These are phyloP conservation scores for Clarias pachynema DNA, from an alignment of 2,797 vertebrate genomes.

Conservation along the genomic window DNA sequence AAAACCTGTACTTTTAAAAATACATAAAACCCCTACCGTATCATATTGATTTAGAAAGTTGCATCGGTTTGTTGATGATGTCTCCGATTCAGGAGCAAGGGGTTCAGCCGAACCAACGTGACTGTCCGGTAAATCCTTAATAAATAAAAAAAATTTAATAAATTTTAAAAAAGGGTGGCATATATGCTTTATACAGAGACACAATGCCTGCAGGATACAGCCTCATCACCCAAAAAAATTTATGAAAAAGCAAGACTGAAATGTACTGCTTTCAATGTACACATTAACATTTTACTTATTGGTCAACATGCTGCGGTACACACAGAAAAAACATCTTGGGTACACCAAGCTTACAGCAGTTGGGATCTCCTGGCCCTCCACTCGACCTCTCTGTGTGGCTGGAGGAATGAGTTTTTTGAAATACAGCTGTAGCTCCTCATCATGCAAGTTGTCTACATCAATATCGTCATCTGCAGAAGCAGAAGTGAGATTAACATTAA, in stretches of 20 bases:
- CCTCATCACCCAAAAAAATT: not conserved
- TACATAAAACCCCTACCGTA: conserved; percentile 60
- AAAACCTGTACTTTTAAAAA: too few species aligned
- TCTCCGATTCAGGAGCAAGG: conserved; percentile 63
- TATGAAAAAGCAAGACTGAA: not conserved
- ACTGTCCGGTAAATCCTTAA: conserved; percentile 58
- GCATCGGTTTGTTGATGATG: conserved; percentile 56
- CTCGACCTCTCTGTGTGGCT: conserved; percentile 79
- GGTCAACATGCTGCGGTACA: not conserved
- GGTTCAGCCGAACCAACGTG: conserved; percentile 56
- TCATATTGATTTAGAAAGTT: conserved; percentile 67
- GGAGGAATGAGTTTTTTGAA: conserved; percentile 87
- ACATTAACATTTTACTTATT: not conserved
- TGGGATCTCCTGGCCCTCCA: conserved; percentile 79
- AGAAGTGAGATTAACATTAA: not conserved
- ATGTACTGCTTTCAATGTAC: not conserved
- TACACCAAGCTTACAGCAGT: conserved; percentile 62
- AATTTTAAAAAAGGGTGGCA: not conserved
- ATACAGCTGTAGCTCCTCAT: conserved; percentile 87
- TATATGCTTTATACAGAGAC: too few species aligned
- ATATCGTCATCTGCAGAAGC: conserved; percentile 79
- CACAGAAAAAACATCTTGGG: not conserved
- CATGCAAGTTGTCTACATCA: conserved; percentile 85
- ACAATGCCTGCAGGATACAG: not conserved
- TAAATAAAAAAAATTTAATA: not conserved